Conservation (phyloP, 2,888 invertebrate genomes). For the Stenchaetothrips biformis region DNA sequence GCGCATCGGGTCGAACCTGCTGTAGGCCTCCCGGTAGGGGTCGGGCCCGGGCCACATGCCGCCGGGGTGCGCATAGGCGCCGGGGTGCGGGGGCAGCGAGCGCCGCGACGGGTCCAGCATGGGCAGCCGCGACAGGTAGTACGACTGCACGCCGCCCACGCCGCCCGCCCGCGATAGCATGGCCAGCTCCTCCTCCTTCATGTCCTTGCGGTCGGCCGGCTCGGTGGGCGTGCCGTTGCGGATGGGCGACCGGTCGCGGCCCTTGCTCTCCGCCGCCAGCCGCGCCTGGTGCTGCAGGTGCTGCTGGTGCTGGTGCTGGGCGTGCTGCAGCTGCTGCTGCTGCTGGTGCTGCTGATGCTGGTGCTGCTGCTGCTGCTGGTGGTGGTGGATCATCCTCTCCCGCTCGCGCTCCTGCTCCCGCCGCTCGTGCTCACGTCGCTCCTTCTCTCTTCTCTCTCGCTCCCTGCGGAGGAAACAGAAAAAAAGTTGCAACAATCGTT, state of each 20-base stretch:
- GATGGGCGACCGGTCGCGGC: conserved; percentile 67
- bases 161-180: neutral
- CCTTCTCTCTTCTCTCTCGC: conserved; percentile 43
- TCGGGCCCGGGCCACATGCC: conserved; percentile 34
- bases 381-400: conserved; percentile 45
- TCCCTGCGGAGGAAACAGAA: conserved; percentile 43
- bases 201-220: conserved; percentile 42
- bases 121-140: conserved; percentile 50
- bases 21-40: conserved; percentile 40
- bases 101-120: conserved; percentile 46
- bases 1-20: conserved; percentile 59
- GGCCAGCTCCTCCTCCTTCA: conserved; percentile 28
- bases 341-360: conserved; percentile 44
- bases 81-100: conserved; percentile 39
- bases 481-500: neutral
- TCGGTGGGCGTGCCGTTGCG: conserved; percentile 59
- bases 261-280: conserved; percentile 34
- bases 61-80: conserved; percentile 48
- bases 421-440: conserved; percentile 42
- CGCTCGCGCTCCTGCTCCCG: conserved; percentile 43
- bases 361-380: conserved; percentile 35
- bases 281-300: conserved; percentile 38
- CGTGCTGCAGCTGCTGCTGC: conserved; percentile 39
- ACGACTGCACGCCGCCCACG: conserved; percentile 43
- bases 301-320: conserved; percentile 40